Percentiles rank a stretch among this genome's conserved stretches.
These are phyloP conservation scores for Melieria crassipennis DNA, from an alignment of 2,888 invertebrate genomes.

Conservation along the genomic window DNA sequence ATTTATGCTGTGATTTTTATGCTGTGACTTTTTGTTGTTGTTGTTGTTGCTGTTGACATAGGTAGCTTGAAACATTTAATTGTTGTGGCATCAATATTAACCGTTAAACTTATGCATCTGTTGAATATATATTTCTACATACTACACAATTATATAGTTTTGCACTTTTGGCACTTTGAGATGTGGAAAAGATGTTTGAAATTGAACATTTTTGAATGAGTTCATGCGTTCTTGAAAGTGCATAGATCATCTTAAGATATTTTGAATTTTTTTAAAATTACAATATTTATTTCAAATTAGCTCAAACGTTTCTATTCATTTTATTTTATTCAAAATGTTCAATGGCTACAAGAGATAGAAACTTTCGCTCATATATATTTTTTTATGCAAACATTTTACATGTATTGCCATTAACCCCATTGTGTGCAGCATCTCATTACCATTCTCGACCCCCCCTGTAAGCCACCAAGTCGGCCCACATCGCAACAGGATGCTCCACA, in stretches of 20 bases:
- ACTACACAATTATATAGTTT: no score
- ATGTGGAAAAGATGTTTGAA: no score
- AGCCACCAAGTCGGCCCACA: not conserved
- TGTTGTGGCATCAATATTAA: no score
- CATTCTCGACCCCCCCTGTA: not conserved
- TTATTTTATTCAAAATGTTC: no score
- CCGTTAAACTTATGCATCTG: no score
- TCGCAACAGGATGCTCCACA: conserved; percentile 49
- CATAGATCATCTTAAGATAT: not conserved
- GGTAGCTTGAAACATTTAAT: no score
- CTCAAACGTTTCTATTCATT: no score
- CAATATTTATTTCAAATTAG: not conserved
- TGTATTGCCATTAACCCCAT: not conserved
- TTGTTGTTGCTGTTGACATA: not conserved
- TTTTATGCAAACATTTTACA: not conserved
- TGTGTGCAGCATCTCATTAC: not conserved
- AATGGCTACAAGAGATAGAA: not conserved
- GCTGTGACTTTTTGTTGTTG: not conserved
- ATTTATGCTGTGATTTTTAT: conserved; percentile 38
- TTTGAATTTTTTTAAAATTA: not conserved
- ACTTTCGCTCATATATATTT: no score
- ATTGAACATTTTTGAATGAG: no score
- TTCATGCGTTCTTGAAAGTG: no score
- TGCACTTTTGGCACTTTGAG: no score
- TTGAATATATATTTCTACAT: no score